Conservation (phyloP, 2,797 vertebrate species). For the Buphagus erythrorhynchus region DNA sequence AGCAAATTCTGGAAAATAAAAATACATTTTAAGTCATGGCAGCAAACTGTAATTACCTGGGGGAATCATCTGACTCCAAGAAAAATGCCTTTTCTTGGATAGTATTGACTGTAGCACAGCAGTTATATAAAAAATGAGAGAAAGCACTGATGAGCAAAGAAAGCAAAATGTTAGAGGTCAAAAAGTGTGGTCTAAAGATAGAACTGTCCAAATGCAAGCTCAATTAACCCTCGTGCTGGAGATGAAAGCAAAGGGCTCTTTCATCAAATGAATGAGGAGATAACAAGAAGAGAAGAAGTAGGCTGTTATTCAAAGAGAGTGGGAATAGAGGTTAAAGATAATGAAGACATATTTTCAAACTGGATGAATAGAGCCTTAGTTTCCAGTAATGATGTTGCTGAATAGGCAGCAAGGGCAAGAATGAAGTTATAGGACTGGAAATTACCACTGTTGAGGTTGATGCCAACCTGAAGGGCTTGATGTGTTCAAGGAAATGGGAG, state of each 20-base stretch:
- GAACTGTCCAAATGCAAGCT: slow-evolving; percentile 17
- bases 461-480: slow-evolving; percentile 13
- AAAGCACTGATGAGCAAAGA: background rate
- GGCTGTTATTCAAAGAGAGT: slow-evolving; percentile 14
- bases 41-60: background rate
- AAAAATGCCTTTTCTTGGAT: slow-evolving; percentile 4
- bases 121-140: background rate
- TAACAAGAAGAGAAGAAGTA: slow-evolving; percentile 39
- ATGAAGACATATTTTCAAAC: slow-evolving; percentile 53
- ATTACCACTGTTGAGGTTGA: background rate
- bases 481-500: background rate
- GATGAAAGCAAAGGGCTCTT: slow-evolving; percentile 59
- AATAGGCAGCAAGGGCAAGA: slow-evolving; percentile 27
- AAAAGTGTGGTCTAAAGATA: slow-evolving; percentile 53
- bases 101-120: background rate
- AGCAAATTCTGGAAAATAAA: slow-evolving; percentile 61
- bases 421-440: slow-evolving; percentile 42
- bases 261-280: slow-evolving; percentile 52
- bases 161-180: slow-evolving; percentile 50
- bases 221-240: slow-evolving; percentile 22
- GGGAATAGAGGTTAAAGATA: slow-evolving; percentile 59
- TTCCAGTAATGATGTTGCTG: slow-evolving; percentile 54
- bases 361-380: slow-evolving; percentile 60
- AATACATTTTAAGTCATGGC: slow-evolving; percentile 20
- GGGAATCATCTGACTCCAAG: background rate